phyloP scores from a whole-genome alignment of 2,797 vertebrate species.

The Poecilia velifera region DNA sequence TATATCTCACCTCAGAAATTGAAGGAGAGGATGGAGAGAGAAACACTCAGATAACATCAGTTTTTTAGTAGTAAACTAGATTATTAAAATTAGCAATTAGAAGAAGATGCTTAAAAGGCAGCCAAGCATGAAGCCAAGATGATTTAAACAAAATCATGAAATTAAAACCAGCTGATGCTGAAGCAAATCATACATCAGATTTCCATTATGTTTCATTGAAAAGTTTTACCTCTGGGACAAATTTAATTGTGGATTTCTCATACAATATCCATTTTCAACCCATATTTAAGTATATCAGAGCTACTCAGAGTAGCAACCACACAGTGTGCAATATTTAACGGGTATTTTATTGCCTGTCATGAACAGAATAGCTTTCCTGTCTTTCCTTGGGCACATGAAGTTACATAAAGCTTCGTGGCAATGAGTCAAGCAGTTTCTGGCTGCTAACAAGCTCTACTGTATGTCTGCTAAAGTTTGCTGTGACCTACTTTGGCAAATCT shows the following conservation, averaged over 20 bases:
- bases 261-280: neutral
- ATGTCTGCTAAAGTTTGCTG: conserved; percentile 29
- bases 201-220: neutral
- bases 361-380: conserved; percentile 41
- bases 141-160: neutral
- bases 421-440: conserved; percentile 35
- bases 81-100: neutral
- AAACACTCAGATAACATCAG: neutral
- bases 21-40: neutral
- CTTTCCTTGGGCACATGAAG: conserved; percentile 37
- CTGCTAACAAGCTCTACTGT: conserved; percentile 29
- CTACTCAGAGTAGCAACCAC: conserved; percentile 10
- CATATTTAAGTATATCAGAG: conserved; percentile 3
- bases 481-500: conserved; percentile 25
- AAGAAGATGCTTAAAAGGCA: neutral
- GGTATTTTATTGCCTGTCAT: conserved; percentile 36
- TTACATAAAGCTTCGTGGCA: conserved; percentile 55
- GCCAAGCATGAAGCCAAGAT: neutral
- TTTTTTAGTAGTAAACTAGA: too few species aligned
- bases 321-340: conserved; percentile 30
- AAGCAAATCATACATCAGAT: neutral
- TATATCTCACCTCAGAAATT: neutral
- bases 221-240: neutral
- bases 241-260: neutral
- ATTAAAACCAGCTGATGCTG: neutral